Evolutionary conservation across 2,888 invertebrate genomes (phyloP), one percentile per base, ranked within the genome.

Genomic region (Apamea epomidion): DNA sequence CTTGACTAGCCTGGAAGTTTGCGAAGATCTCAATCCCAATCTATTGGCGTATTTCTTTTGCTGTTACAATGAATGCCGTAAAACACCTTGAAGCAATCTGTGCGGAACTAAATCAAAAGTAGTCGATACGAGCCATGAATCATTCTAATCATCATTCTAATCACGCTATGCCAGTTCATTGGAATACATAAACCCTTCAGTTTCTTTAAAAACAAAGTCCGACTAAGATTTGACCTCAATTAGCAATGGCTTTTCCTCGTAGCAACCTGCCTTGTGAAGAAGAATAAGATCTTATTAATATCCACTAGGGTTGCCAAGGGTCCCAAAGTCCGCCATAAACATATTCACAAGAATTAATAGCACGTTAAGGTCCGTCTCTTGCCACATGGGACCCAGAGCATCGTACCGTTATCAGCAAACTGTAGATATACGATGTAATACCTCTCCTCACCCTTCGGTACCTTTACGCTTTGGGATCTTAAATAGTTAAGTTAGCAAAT

Each of bases 341-440:
- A 62, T 48, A 65, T 74, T 74, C 18, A 65, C 60, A 8, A 54
- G 32, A 74, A 85, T 74, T 67, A 85, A 85, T 80, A 71, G 65
- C 74, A 70, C 18, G 58, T 54, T 67, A 42, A 64, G 72, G 16
- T 32, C 32, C 51, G 48, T 64, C 71, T 62, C 29, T 29, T n/a
- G 68, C 21, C 86, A 45, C 51, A 16, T 60, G 76, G 21, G 51
- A 6, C n/a, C 62, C 18, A 48, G 58, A 45, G 29, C 62, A 64
- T 29, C 62, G 32, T 1, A 29, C 18, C 81, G 60, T 18, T 45
- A 74, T 81, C 74, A 73, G 75, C n/a, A 16, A 58, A 54, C 48
- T 73, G 29, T 69, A 81, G 65, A 60, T 60, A 60, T 80, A 37
- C 48, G 75, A 72, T 16, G 32, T 84, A 21, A 64, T 72, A 64